Base-by-base conservation (phyloP, 2,888 invertebrate genomes). In the Busseola fusca region DNA sequence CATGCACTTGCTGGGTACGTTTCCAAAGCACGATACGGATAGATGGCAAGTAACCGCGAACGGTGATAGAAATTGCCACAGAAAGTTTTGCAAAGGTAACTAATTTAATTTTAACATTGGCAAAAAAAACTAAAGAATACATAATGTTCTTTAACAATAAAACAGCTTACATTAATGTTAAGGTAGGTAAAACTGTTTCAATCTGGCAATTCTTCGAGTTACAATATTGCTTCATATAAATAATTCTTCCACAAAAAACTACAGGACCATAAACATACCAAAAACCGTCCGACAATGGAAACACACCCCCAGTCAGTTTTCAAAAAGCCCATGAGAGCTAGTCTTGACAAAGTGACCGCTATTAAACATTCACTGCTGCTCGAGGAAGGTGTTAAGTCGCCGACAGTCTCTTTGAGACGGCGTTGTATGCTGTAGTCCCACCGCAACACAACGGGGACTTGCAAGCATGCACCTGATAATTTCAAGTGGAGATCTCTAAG, bases 331-430 rank as follows among this genome's bases (percentile, higher is more conserved):
- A 81, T 59, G 93, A 92, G 93, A 91, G 88, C 89, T 88, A 90
- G 91, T 89, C 88, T 88, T 90, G 91, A 87, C 94, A 95, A 94
- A 94, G 95, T 94, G 94, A 94, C 95, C 94, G 90, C 93, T 88
- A 91, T 94, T 94, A 94, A 93, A 91, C 92, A 91, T 94, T 92
- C 91, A 94, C 87, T 88, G 90, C 87, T 83, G 87, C 82, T 88
- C 86, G 89, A 91, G 88, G 88, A 88, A 91, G 91, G 92, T 92
- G 92, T 91, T 91, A 89, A 90, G 74, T 73, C 63, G 86, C 86
- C 84, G 74, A 80, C 69, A 64, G 69, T 83, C 78, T 76, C 87
- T 87, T 87, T 88, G 85, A 84, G 60, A 54, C 81, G n/a, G 40
- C 72, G 72, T 70, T 79, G 83, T 75, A 84, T 77, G 74, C 72